A percentile compares a stretch with the other conserved stretches of the same genome.
Evolutionary conservation across 2,797 vertebrate genomes (phyloP).

Genomic region (Danio tinwini): DNA sequence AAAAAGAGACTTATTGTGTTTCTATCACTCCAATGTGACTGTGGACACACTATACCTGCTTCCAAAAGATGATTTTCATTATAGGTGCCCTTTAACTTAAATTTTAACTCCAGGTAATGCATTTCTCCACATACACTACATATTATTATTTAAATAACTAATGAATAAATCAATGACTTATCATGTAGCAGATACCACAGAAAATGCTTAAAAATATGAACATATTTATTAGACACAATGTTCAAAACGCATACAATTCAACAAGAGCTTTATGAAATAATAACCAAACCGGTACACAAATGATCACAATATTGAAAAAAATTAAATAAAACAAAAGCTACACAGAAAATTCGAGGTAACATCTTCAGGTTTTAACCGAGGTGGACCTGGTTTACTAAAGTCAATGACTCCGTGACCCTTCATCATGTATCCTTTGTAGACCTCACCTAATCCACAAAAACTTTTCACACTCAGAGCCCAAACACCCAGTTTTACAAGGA

Average conservation of each 20-base stretch:
- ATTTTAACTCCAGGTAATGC: too few species aligned
- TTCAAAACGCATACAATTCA: constrained; percentile 57
- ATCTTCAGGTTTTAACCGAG: constrained; percentile 42
- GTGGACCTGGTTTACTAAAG: constrained; percentile 22
- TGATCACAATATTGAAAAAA: constrained; percentile 50
- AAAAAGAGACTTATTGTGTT: too few species aligned
- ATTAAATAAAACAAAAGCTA: constrained; percentile 16
- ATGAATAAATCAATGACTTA: too few species aligned
- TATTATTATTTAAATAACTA: too few species aligned
- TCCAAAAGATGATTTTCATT: too few species aligned
- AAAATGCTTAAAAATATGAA: constrained; percentile 55
- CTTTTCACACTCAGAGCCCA: constrained; percentile 26
- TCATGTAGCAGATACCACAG: neutral
- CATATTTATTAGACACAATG: constrained; percentile 62
- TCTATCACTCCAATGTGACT: too few species aligned
- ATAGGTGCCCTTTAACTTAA: too few species aligned
- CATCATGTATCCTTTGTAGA: constrained; percentile 21
- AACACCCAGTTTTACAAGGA: constrained; percentile 1
- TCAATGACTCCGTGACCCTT: constrained; percentile 20
- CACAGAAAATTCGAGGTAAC: constrained; percentile 35
- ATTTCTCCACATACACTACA: too few species aligned
- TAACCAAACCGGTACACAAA: constrained; percentile 49
- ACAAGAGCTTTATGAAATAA: constrained; percentile 55
- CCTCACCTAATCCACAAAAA: constrained; percentile 12
- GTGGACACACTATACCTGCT: too few species aligned